Conservation (phyloP, 2,797 vertebrate genomes). For the Dermochelys coriacea region DNA sequence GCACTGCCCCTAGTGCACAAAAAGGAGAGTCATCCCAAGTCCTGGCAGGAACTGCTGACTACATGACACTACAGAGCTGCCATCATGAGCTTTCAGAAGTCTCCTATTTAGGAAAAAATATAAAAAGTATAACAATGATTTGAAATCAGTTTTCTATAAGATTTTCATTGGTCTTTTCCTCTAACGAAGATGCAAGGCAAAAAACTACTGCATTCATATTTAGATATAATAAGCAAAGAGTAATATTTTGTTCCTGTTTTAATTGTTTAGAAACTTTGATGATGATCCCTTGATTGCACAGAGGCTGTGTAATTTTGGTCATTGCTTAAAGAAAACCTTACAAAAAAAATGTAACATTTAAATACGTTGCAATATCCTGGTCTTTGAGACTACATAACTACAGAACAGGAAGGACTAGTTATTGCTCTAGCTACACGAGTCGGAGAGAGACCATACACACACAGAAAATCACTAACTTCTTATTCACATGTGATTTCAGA, state of each 20-base stretch:
- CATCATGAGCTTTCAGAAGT: background rate
- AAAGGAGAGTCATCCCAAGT: background rate
- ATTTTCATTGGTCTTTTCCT: background rate
- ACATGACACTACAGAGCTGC: background rate
- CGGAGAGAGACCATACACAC: background rate
- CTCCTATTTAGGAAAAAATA: background rate
- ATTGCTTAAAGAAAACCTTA: background rate
- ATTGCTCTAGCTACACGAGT: background rate
- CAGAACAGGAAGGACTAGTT: background rate
- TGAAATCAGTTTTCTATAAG: background rate
- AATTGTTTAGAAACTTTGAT: background rate
- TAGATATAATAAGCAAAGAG: background rate
- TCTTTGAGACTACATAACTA: conserved; percentile 11
- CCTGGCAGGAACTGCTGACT: background rate
- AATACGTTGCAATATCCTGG: conserved; percentile 20
- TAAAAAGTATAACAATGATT: background rate
- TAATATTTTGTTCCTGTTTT: background rate
- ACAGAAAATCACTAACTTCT: rapidly evolving
- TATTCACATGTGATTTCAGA: background rate
- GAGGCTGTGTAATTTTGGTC: background rate
- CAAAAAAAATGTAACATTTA: conserved; percentile 25
- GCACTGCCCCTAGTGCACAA: background rate
- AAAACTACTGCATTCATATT: background rate
- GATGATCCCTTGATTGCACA: background rate
- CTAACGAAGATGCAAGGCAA: background rate